A percentile compares a stretch with the other conserved stretches of the same genome.
phyloP scores from a whole-genome alignment of 2,113 vertebrate genomes.

The Orthonyx spaldingii region DNA sequence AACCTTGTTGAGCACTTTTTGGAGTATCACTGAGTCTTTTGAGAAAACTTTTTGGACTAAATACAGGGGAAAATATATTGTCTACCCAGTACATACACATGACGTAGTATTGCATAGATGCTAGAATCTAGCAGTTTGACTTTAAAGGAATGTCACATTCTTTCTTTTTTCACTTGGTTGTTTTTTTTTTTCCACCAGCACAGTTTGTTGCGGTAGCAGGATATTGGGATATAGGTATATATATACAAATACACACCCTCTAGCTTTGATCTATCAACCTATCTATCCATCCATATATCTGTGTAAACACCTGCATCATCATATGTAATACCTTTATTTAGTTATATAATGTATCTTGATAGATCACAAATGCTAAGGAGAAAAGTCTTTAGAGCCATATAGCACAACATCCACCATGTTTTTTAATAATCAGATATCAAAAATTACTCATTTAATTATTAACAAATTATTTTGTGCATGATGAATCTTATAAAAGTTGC shows the following conservation, averaged over 20 bases:
- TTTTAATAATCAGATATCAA: background rate
- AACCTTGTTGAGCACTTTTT: background rate
- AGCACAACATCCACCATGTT: background rate
- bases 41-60: background rate
- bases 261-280: background rate
- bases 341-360: background rate
- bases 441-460: background rate
- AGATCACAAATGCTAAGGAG: background rate
- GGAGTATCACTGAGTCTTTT: background rate
- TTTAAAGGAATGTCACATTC: background rate
- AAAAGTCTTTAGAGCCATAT: background rate
- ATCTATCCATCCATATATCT: background rate
- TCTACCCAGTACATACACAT: background rate
- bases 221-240: background rate
- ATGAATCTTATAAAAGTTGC: background rate
- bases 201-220: background rate
- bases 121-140: background rate
- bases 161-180: too few species aligned
- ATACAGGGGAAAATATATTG: background rate
- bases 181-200: background rate
- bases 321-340: background rate
- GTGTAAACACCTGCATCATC: background rate
- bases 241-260: background rate
- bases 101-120: background rate
- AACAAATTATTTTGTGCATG: background rate